Percentiles rank a stretch among this genome's conserved stretches.
Conservation (phyloP, 1,140 invertebrate genomes). For the Drosophila ananassae region DNA sequence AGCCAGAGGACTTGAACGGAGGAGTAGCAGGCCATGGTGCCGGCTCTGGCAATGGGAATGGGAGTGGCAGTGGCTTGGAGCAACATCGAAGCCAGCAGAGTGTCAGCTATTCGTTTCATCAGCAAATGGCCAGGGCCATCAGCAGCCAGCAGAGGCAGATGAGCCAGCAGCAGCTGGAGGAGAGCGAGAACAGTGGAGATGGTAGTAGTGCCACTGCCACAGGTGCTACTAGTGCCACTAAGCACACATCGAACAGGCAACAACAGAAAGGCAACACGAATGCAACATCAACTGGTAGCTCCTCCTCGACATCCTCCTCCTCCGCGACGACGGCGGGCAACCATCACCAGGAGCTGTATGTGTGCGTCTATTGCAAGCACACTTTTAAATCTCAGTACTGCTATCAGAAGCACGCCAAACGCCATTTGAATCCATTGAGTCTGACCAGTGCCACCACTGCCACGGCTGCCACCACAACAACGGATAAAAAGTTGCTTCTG, state of each 20-base stretch:
- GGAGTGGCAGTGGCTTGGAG: background rate
- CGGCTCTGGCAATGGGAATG: background rate
- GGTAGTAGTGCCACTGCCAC: background rate
- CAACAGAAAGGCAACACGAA: background rate
- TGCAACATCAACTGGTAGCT: background rate
- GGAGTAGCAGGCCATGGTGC: conserved; percentile 33
- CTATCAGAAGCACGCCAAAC: conserved; percentile 91
- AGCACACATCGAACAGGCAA: background rate
- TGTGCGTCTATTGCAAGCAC: conserved; percentile 91
- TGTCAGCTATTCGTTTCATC: conserved; percentile 80
- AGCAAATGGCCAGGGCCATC: conserved; percentile 83
- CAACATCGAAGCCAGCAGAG: conserved; percentile 79
- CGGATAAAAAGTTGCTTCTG: conserved; percentile 22
- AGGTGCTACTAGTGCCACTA: background rate
- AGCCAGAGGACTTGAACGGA: conserved; percentile 67
- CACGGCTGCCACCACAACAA: background rate
- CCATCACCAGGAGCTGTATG: conserved; percentile 86
- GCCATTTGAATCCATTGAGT: conserved; percentile 87
- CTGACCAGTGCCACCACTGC: conserved; percentile 52
- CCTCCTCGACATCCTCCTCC: conserved; percentile 5
- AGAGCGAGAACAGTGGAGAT: conserved; percentile 72
- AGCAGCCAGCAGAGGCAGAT: conserved; percentile 75
- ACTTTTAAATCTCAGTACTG: conserved; percentile 93
- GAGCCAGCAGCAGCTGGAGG: conserved; percentile 70
- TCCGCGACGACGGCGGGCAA: conserved; percentile 56